Evolutionary conservation across 1,140 invertebrate species (phyloP), one percentile per base, ranked within the genome.

Genomic region (Vollenhovia emeryi): DNA sequence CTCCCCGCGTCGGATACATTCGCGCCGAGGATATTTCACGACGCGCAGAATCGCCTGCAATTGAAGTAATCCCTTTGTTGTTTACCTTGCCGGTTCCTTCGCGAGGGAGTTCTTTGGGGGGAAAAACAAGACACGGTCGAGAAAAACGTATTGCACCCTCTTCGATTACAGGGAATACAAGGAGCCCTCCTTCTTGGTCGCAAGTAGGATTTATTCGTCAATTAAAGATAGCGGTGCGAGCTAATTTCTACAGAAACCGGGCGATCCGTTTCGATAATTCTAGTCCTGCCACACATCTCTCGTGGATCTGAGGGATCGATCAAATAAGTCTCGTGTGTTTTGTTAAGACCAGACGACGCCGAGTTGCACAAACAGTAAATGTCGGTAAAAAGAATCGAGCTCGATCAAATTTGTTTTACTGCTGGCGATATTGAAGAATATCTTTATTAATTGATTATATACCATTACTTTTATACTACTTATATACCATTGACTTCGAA

Each of bases 131-230:
- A 78, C 4, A 8, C 13, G 33, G 15, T 52, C 27, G 27, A 80
- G 50, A 74, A 82, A 59, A 76, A 48, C 30, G 30, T 89, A 78
- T 60, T 69, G 83, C 78, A 82, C 69, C 84, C 60, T 86, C 84
- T 78, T 86, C 87, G 76, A 89, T 89, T 89, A 88, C 60, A 40
- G 71, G 59, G 45, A 79, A 79, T 55, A 18, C 43, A 18, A 21
- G 30, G 33, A 30, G 9, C 55, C 52, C 2, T 30, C 57, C 52
- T 59, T 74, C 36, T 27, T 52, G 33, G 40, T 30, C 76, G 27
- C 57, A 80, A 71, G 62, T n/a, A 60, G 73, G 89, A 90, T 90
- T 90, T 90, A 89, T 90, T 89, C 80, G 85, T 85, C 89, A 50
- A 74, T 85, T 89, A 87, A 88, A 78, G 86, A 76, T 52, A 71